Base-by-base conservation (phyloP, 2,888 invertebrate species). In the Drosophila vallismaia region DNA sequence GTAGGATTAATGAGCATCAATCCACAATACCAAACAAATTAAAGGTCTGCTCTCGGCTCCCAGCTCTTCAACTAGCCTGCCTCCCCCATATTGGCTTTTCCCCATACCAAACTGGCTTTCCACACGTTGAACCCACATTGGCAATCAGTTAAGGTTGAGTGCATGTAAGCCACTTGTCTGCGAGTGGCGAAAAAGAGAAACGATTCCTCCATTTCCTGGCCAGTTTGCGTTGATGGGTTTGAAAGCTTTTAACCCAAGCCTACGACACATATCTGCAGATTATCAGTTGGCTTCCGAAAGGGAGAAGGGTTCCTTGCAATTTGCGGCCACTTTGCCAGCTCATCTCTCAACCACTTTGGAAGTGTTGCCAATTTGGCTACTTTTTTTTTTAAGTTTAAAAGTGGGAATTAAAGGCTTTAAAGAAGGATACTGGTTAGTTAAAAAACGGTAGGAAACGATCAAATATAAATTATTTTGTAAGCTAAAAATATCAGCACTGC, bases 1-100 rank as follows among this genome's bases (percentile, higher is more conserved):
- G 79, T 76, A 85, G 87, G 86, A 88, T 88, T 88, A 88, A 88
- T 88, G 88, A 85, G 85, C 79, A 85, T 78, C 85, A 81, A 77
- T 83, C 74, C 71, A 71, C 67, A 76, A 79, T 76, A 74, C 74
- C 83, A 79, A 79, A 83, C 79, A 86, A 88, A 88, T 86, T 80
- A 82, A 79, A 78, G 76, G 71, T 74, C 62, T 54, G 64, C 49
- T 54, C 51, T 19, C 48, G 29, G 10, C 56, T 26, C 31, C 10
- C 9, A 10, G 33, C 24, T 24, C 8, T 42, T 14, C 12, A 19
- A 28, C 28, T 28, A 8, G n/a, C 8, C 24, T 14, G 9, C 28
- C 45, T 4, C 7, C 12, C 19, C 14, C 29, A 12, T 29, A 29
- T 12, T 46, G 29, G 45, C 29, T 33, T 36, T 31, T 12, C 56